These are phyloP conservation scores for Pituophis catenifer DNA, from an alignment of 2,113 vertebrate genomes.

Conservation along the genomic window DNA sequence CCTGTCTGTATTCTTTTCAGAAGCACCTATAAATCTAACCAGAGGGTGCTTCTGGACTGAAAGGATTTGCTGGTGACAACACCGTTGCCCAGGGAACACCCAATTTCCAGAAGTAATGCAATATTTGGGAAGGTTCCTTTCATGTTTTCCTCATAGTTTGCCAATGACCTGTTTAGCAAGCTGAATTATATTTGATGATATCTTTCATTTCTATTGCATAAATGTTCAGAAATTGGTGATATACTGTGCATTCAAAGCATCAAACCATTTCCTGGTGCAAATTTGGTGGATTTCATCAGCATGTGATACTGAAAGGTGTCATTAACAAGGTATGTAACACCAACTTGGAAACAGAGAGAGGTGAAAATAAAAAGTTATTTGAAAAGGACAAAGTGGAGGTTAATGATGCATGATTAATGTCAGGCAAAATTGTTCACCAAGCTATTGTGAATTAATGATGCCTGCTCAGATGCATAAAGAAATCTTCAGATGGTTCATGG, in stretches of 20 bases:
- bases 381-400: constrained; percentile 55
- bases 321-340: constrained; percentile 48
- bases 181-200: constrained; percentile 5
- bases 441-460: constrained; percentile 53
- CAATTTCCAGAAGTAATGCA: background rate
- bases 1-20: background rate
- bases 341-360: constrained; percentile 39
- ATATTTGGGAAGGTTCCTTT: background rate
- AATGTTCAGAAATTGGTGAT: background rate
- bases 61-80: background rate
- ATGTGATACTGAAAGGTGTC: constrained; percentile 48
- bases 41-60: background rate
- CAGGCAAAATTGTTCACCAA: constrained; percentile 55
- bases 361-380: constrained; percentile 54
- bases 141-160: background rate
- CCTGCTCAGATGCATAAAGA: constrained; percentile 35
- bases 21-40: background rate
- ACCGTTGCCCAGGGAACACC: background rate
- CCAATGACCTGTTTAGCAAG: constrained; percentile 6
- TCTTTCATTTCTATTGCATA: constrained; percentile 17
- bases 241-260: constrained; percentile 12
- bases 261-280: constrained; percentile 37
- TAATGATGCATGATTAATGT: constrained; percentile 60
- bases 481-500: background rate
- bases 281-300: constrained; percentile 19